A percentile compares a stretch with the other conserved stretches of the same genome.
phyloP scores from a whole-genome alignment of 2,113 vertebrate species.

The Indri indri region DNA sequence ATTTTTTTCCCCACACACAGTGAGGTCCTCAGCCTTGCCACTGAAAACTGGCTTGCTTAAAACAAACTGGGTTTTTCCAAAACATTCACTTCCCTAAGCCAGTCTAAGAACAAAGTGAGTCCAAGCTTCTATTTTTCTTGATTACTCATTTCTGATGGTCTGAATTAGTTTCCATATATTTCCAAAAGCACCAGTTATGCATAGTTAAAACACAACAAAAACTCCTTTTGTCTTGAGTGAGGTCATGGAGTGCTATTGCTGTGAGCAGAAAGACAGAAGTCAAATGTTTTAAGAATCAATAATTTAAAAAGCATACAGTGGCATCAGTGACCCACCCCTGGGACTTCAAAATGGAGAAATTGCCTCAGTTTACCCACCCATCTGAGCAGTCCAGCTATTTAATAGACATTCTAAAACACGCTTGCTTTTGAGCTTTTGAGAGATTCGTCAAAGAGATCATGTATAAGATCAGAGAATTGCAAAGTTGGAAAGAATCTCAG shows the following conservation, averaged over 20 bases:
- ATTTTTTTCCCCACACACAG: neutral
- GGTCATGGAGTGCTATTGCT: neutral
- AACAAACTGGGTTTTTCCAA: neutral
- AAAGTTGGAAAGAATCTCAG: conserved; percentile 54
- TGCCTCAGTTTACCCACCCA: neutral
- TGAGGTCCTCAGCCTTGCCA: neutral
- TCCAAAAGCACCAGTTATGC: neutral
- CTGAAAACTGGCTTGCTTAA: neutral
- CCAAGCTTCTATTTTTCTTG: neutral
- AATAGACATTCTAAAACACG: neutral
- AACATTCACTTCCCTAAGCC: neutral
- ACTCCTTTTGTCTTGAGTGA: neutral
- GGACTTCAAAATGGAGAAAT: neutral
- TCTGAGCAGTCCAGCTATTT: neutral
- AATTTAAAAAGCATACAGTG: neutral
- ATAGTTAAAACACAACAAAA: neutral
- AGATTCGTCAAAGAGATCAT: neutral
- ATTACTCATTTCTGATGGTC: conserved; percentile 6
- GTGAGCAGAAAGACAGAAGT: neutral
- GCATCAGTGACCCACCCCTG: neutral
- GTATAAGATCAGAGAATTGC: conserved; percentile 60
- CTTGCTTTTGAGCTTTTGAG: neutral
- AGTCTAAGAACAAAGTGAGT: neutral
- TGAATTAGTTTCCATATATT: neutral
- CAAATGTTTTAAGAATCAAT: neutral